Base-by-base conservation (phyloP, 2,888 invertebrate species). In the Drosophila pseudotalamancana region DNA sequence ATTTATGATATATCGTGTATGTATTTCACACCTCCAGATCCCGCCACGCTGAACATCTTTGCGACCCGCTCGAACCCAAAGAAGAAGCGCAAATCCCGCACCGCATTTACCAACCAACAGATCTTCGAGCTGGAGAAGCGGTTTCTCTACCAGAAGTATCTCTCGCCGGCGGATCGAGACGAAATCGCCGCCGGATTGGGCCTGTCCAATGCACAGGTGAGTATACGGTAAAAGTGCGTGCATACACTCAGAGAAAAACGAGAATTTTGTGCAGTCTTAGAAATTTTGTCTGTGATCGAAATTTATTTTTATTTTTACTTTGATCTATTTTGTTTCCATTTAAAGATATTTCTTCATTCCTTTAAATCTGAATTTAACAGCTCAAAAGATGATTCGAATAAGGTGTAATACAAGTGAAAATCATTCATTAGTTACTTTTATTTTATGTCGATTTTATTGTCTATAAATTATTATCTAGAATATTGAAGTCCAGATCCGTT, bases 91-190 rank as follows among this genome's bases (percentile, higher is more conserved):
- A 97, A 99, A 93, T 98, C 98, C 9, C 94, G 99, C 85, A 99
- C 99, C 5, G 99, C 99, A 31, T 99, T 99, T 93, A 98, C 98
- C 63, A 99, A 99, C 92, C 98, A 98, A 92, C 99, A 99, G 92
- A 99, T 99, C 80, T 98, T 98, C 92, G 98, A 99, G 92, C 92
- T 99, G 90, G 99, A 99, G 92, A 98, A 98, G 90, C 94, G 99
- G 84, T 99, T 99, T 92, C 94, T 98, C n/a, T 98, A 98, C 92
- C 99, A 99, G 92, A 99, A 99, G 92, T 99, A 99, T 93, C 93
- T 99, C 77, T 98, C 98, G 50, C 99, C 99, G 0, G 98, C 98
- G 0, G 99, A 99, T 92, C 94, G 99, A 70, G 99, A 99, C 92
- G 98, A 99, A 90, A 98, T 99, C 73, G 98, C 99, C 3, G 96